Evolutionary conservation across 2,888 invertebrate genomes (phyloP).

Genomic region (Lithophane ornitopus): DNA sequence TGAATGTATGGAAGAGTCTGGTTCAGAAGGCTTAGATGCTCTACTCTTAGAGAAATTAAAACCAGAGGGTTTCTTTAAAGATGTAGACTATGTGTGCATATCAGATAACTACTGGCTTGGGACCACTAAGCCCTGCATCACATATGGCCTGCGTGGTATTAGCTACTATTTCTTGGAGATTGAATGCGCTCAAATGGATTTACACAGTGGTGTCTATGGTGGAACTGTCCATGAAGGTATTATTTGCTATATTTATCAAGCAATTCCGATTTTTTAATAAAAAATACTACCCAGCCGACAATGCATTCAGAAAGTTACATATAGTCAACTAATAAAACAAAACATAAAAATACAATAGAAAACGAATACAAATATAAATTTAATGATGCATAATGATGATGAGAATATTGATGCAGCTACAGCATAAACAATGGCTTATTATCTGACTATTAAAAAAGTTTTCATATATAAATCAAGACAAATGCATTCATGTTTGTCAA

Average conservation of each 20-base stretch:
- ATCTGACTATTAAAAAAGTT: not conserved
- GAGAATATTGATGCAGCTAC: not conserved
- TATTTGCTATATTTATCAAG: not conserved
- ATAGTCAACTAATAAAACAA: not conserved
- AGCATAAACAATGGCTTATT: slow-evolving; percentile 24
- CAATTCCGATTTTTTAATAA: not conserved
- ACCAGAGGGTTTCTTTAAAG: slow-evolving; percentile 94
- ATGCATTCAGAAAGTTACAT: not conserved
- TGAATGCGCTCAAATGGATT: slow-evolving; percentile 96
- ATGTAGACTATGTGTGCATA: slow-evolving; percentile 98
- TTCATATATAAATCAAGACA: not conserved
- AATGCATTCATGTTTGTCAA: slow-evolving; percentile 3
- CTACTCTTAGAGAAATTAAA: slow-evolving; percentile 91
- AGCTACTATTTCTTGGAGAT: slow-evolving; percentile 97
- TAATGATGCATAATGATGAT: slow-evolving; percentile 9
- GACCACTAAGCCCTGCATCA: slow-evolving; percentile 98
- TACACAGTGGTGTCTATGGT: slow-evolving; percentile 99
- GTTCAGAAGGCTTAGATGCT: slow-evolving; percentile 98
- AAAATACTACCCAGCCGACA: not conserved
- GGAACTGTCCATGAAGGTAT: slow-evolving; percentile 95
- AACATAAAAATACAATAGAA: slow-evolving; percentile 5
- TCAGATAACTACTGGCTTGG: slow-evolving; percentile 99
- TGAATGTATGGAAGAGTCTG: slow-evolving; percentile 99
- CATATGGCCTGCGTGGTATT: slow-evolving; percentile 98
- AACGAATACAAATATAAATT: not conserved